Evolutionary conservation across 2,113 vertebrate genomes (phyloP), one percentile per base, ranked within the genome.

Genomic region (Oreotrochilus melanogaster): DNA sequence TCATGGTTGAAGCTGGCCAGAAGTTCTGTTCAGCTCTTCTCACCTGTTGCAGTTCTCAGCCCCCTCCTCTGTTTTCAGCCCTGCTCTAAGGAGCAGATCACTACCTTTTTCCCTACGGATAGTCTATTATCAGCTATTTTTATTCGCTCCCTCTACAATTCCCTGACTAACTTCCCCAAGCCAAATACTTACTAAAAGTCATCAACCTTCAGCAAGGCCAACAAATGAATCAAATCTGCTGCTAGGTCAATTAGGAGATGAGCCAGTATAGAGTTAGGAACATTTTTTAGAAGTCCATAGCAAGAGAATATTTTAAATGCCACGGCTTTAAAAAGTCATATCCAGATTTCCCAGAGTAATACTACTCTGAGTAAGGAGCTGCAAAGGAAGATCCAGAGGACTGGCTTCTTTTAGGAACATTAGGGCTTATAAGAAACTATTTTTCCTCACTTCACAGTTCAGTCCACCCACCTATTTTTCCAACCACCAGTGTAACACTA

Each of bases 161-260:
- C 73, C 72, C 69, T 83, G 45, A 64, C 70, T 60, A 88, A 87
- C 69, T 57, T 95, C n/a, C 21, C 69, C 25, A 91, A 75, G 95
- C 89, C 91, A 95, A 95, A 91, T 89, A 79, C 57, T 82, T 1
- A 5, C 80, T 95, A 87, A 92, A 94, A 95, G 89, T 93, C 95
- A 95, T 89, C 91, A 91, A 45, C 86, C 89, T 95, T 91, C 93
- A 89, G 86, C 89, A 92, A 87, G 93, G 94, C 89, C 66, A 35
- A 96, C 73, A 89, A 91, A 95, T 95, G 12, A 92, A 91, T 95
- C 94, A 95, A 85, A 91, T 67, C 76, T 92, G 35, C 76, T 93
- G 89, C 94, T 92, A 96, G 86, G 65, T 75, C 83, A 78, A 75
- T 93, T 95, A 84, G 60, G 65, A 95, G 76, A 91, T 31, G 73